Evolutionary conservation across 2,888 invertebrate genomes (phyloP), one percentile per base, ranked within the genome.

Genomic region (Acronicta leporina): DNA sequence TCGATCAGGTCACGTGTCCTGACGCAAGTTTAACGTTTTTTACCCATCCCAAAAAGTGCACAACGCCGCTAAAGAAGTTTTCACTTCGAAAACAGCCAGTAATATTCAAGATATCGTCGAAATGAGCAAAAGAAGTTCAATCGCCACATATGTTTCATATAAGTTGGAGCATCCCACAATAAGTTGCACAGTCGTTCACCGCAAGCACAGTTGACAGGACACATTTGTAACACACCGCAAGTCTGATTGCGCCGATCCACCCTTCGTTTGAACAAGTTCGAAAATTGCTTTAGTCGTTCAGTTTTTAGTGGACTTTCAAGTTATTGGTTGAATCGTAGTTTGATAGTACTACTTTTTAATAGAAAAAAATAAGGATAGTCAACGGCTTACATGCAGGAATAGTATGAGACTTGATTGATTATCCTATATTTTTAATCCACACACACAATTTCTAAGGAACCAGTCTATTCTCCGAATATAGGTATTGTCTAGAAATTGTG

Each of bases 61-160:
- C n/a, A n/a, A n/a, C n/a, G n/a, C n/a, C n/a, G n/a, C n/a, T n/a
- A n/a, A n/a, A n/a, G n/a, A n/a, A n/a, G n/a, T n/a, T n/a, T n/a
- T n/a, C n/a, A n/a, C n/a, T n/a, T n/a, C n/a, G n/a, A n/a, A n/a
- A n/a, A n/a, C 7, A 7, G 7, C 27, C 6, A 2, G 10, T 33
- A 11, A 11, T 2, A 11, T 11, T 33, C 33, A 33, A 33, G 3
- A 33, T 5, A 33, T 13, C 35, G 0, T 35, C 11, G 5, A 10
- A 15, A 20, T 20, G 11, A 44, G 25, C 25, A 25, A 27, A 53
- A 27, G 46, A 43, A 44, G 47, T 33, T 14, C 27, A 62, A 44
- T 57, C 50, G 44, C 45, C 53, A 49, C 63, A 53, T 50, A 63
- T 68, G 51, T 68, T 68, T 52, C 52, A 67, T 67, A 68, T 56